Evolutionary conservation across 1,140 invertebrate species (phyloP), one percentile per base, ranked within the genome.

Genomic region (Trichonephila inaurata): DNA sequence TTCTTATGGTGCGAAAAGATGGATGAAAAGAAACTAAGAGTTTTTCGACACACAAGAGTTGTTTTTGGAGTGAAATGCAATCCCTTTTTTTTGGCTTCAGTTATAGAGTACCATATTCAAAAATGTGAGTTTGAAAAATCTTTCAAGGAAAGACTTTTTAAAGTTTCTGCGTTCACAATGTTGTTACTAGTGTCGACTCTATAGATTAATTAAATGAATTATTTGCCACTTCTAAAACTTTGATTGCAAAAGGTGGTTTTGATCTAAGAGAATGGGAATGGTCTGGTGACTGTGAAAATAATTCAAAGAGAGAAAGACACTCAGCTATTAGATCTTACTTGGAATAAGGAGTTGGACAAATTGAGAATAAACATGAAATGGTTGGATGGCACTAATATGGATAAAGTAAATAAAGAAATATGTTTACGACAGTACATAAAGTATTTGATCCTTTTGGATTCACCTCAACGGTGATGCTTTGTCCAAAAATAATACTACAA

Each of bases 21-120:
- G 0, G 28, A 28, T 28, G 19, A 40, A 40, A 21, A 89, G n/a
- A 89, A 40, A 24, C 5, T 21, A n/a, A 89, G 44, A 51, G n/a
- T 66, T 89, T 89, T 89, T 44, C 61, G 28, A 1, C 87, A 89
- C 12, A 21, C 28, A 18, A 89, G 87, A 64, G 86, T 89, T 40
- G 62, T 89, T 66, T 89, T 69, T 61, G 24, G 62, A 44, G 87
- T 89, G 18, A 64, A n/a, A 21, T n/a, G 62, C 28, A 69, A 28
- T 21, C 62, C 87, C 19, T 89, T 69, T 33, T 69, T 33, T 16
- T 69, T 89, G 28, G 33, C 28, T 28, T 28, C 62, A 40, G 62
- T 89, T 19, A 44, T 69, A 12, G 64, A 66, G 33, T 51, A 89
- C 12, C 61, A 89, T 51, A 64, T 89, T 44, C 12, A 89, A 89